phyloP scores from a whole-genome alignment of 2,797 vertebrate species.

The Molossus molossus region DNA sequence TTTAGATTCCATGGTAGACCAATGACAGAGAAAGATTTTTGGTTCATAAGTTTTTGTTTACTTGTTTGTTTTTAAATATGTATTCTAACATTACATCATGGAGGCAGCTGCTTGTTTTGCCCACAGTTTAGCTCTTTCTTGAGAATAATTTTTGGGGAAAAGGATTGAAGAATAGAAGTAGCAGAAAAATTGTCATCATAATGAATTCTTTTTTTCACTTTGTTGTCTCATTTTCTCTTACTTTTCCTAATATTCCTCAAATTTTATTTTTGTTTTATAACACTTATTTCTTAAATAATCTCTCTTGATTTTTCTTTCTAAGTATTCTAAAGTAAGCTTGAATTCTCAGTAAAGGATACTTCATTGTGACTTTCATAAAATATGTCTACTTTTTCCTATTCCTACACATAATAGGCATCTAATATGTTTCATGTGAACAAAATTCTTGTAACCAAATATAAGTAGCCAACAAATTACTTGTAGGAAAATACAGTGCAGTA shows the following conservation, averaged over 20 bases:
- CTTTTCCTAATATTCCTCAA: neutral
- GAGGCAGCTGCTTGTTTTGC: neutral
- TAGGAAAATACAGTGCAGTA: slow-evolving; percentile 7
- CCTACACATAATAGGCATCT: neutral
- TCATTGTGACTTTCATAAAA: neutral
- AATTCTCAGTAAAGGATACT: neutral
- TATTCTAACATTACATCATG: neutral
- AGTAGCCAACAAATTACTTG: neutral
- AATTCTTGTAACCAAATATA: neutral
- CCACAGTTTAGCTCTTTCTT: neutral
- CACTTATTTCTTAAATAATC: slow-evolving; percentile 23
- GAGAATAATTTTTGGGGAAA: slow-evolving; percentile 44
- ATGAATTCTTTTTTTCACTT: neutral
- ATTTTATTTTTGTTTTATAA: slow-evolving; percentile 13
- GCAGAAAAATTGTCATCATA: neutral
- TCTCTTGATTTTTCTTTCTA: neutral
- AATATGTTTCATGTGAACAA: slow-evolving; percentile 4
- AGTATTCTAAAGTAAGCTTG: neutral
- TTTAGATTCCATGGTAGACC: neutral
- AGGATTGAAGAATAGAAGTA: neutral
- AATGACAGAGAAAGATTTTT: neutral
- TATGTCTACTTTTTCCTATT: neutral
- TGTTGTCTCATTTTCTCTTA: neutral
- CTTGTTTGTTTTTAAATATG: neutral
- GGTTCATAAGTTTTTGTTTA: neutral